Evolutionary conservation across 2,888 invertebrate genomes (phyloP).

Genomic region (Metallyticus violacea): DNA sequence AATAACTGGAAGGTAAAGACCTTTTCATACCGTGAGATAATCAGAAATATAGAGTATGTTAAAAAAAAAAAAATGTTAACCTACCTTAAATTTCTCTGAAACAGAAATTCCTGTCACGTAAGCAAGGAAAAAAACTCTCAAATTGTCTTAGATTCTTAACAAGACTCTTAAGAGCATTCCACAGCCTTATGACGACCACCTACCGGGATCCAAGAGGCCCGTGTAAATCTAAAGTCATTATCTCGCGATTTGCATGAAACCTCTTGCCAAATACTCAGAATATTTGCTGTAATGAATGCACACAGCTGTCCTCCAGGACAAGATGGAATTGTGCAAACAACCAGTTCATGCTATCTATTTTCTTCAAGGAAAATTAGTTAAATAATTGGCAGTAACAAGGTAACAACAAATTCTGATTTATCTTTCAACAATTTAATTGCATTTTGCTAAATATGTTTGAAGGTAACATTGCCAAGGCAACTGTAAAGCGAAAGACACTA

Average conservation of each 20-base stretch:
- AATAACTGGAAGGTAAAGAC: not conserved
- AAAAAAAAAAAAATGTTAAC: too few species aligned
- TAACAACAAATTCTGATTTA: too few species aligned
- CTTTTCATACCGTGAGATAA: not conserved
- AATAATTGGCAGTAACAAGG: too few species aligned
- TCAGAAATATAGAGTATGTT: not conserved
- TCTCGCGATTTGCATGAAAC: not conserved
- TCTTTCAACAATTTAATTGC: too few species aligned
- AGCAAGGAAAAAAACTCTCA: too few species aligned
- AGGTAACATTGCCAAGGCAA: too few species aligned
- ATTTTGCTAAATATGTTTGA: too few species aligned
- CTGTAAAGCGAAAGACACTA: too few species aligned
- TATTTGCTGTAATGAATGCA: not conserved
- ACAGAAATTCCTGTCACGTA: not conserved
- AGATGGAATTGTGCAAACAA: not conserved
- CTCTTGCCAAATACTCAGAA: not conserved
- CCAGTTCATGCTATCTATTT: not conserved
- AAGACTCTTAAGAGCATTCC: not conserved
- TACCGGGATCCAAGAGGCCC: too few species aligned
- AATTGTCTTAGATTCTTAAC: not conserved
- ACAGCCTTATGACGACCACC: not conserved
- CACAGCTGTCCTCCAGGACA: too few species aligned
- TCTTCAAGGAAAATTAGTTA: too few species aligned
- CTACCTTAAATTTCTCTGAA: not conserved
- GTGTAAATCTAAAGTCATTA: not conserved